phyloP scores from a whole-genome alignment of 1,140 invertebrate species.

The Conus ventricosus region DNA sequence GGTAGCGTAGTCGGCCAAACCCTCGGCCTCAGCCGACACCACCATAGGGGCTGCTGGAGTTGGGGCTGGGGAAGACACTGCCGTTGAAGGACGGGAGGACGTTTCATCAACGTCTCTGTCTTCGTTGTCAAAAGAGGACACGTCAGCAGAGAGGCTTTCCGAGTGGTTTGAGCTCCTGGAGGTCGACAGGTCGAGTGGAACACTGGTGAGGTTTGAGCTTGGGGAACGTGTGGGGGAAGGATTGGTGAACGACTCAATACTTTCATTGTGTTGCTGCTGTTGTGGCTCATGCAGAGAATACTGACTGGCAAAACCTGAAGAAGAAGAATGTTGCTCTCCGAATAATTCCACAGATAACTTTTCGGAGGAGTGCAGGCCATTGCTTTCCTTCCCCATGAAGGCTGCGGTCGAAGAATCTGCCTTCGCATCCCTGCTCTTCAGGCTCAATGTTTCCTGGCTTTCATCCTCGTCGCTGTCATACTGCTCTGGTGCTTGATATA shows the following conservation, averaged over 20 bases:
- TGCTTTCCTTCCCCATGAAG: background rate
- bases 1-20: conserved; percentile 83
- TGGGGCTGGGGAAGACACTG: background rate
- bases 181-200: conserved; percentile 56
- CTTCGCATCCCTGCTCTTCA: background rate
- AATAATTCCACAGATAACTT: background rate
- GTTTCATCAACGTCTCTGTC: background rate
- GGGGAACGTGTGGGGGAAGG: background rate
- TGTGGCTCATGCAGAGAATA: conserved; percentile 13
- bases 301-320: conserved; percentile 18
- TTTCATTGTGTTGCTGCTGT: background rate
- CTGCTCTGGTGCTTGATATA: conserved; percentile 1
- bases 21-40: conserved; percentile 27
- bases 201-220: background rate
- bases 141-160: background rate
- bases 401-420: background rate
- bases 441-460: background rate
- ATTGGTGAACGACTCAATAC: background rate
- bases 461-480: conserved; percentile 20
- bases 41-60: background rate
- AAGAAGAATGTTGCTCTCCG: background rate
- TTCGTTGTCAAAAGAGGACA: conserved; percentile 8
- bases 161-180: conserved; percentile 26
- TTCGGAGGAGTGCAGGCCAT: background rate
- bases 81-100: background rate